Evolutionary conservation across 2,797 vertebrate species (phyloP).

Genomic region (Bryconaethiops microstoma): DNA sequence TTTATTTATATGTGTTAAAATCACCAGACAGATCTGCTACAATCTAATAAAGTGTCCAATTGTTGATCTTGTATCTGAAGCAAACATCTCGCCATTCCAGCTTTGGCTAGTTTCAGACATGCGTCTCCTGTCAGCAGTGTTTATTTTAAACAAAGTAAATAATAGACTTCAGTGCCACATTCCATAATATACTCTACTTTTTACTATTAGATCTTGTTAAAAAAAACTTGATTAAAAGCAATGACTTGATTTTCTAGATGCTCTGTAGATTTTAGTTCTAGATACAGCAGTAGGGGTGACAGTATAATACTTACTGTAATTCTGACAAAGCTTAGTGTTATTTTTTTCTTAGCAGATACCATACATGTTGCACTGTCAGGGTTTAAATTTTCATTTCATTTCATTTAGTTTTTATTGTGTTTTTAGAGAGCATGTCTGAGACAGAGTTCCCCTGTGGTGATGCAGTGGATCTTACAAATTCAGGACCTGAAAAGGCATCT

Average conservation of each 20-base stretch:
- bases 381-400: not conserved
- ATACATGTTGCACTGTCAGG: not conserved
- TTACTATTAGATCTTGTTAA: not conserved
- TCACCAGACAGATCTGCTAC: too few relatives aligned
- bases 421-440: slow-evolving; percentile 87
- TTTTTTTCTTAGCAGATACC: not conserved
- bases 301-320: too few relatives aligned
- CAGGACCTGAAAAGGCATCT: slow-evolving; percentile 63
- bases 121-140: not conserved
- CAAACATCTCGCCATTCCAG: too few relatives aligned
- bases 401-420: not conserved
- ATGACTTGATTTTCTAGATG: not conserved
- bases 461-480: slow-evolving; percentile 77
- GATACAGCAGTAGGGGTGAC: too few relatives aligned
- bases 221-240: too few relatives aligned
- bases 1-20: too few relatives aligned
- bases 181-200: not conserved
- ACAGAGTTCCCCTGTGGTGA: slow-evolving; percentile 75
- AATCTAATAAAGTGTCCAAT: too few relatives aligned
- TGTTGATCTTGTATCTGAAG: too few relatives aligned
- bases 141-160: not conserved
- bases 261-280: too few relatives aligned
- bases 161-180: not conserved
- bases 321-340: not conserved
- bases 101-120: not conserved